Base-by-base conservation (phyloP, 2,113 vertebrate genomes). In the Nothobranchius furzeri region DNA sequence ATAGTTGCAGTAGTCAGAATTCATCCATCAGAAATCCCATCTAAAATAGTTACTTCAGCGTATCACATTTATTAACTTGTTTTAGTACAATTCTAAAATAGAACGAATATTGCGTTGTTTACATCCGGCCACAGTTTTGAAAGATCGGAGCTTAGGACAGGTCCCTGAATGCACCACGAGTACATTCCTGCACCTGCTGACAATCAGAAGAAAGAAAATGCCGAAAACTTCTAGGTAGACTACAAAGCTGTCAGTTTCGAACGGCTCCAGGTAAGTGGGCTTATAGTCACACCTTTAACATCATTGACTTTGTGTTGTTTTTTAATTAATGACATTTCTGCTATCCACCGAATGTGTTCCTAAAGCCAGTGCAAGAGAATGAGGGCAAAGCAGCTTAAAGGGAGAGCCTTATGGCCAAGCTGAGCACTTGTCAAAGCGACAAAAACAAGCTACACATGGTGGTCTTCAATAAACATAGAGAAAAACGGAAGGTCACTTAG, bases 361-460 rank as follows among this genome's bases (percentile, higher is more conserved):
- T 60, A 20, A 86, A 82, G 80, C 71, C 76, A 66, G 78, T 88
- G 78, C 54, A 61, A 64, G 75, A 82, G 79, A 92, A 92, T 85
- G 87, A 90, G 90, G 84, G 76, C 85, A 91, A 90, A 91, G 86
- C 89, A 87, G 88, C 87, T 92, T 92, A 90, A 83, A 88, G 82
- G 53, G 73, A 84, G 81, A 70, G 70, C 73, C 79, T 90, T 91
- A 86, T 48, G 36, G 37, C 51, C 82, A 72, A 76, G 82, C 84
- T 75, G 7, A 60, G 54, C 62, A 68, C 81, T 45, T 76, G 69
- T 30, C 15, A 43, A 49, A 66, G 63, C 68, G 40, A 77, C 51
- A 76, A 20, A 30, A 69, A 65, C 35, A 37, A 53, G 48, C n/a
- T 14, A n/a, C 51, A 50, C 37, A 15, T 13, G 46, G 24, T 73